Conservation (phyloP, 2,888 invertebrate species). For the Coenonympha arcania region DNA sequence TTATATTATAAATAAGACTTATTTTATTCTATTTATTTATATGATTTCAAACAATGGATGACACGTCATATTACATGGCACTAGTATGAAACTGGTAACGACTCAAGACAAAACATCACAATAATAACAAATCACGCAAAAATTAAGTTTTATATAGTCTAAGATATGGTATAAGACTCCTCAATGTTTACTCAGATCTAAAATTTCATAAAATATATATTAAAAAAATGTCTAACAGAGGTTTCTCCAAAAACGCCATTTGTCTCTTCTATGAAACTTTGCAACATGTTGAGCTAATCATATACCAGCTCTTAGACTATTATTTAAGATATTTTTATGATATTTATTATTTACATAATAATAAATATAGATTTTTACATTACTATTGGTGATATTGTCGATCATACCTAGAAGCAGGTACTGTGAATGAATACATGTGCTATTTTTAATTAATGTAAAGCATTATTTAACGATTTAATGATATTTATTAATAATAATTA, state of each 20-base stretch:
- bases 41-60: not conserved
- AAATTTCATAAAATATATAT: too few species aligned
- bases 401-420: conserved; percentile 60
- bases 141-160: conserved; percentile 9
- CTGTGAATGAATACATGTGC: conserved; percentile 41
- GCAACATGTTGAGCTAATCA: not conserved
- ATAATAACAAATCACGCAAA: conserved; percentile 27
- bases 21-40: not conserved
- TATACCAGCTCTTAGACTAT: not conserved
- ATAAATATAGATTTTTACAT: conserved; percentile 28
- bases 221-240: too few species aligned
- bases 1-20: not conserved
- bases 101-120: conserved; percentile 21
- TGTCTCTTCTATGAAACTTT: too few species aligned
- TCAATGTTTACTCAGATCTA: not conserved
- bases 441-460: conserved; percentile 3
- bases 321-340: conserved; percentile 26
- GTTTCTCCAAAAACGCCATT: too few species aligned
- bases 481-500: not conserved
- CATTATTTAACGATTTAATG: not conserved
- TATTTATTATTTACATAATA: conserved; percentile 41
- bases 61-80: conserved; percentile 18
- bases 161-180: not conserved
- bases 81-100: conserved; percentile 12
- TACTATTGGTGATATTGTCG: conserved; percentile 53